Base-by-base conservation (phyloP, 2,797 vertebrate genomes). In the Ibycter americanus region DNA sequence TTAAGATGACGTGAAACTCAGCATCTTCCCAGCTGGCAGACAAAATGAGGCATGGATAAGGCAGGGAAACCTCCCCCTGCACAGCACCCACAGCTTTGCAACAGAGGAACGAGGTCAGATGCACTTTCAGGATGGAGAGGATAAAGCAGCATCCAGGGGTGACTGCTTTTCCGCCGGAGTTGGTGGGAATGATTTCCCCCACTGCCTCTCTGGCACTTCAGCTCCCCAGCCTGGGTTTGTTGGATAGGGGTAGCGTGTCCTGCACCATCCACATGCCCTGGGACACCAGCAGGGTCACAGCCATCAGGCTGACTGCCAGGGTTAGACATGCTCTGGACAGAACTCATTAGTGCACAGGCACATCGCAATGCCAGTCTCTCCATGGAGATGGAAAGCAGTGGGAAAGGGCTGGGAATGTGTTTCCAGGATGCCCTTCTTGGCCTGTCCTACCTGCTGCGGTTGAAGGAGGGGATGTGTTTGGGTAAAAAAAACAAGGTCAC, bases 21-120 rank as follows among this genome's bases (percentile, higher is more conserved):
- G 31, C 38, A 38, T 1, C 32, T 25, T 49, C 74, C 47, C 61
- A 29, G 46, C 15, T 27, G 27, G 42, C 31, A 47, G 58, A 22
- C 3, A 10, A 13, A 27, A 13, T 0, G 4, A 66, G 42, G 47
- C 2, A 1, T 3, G 9, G 46, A 4, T 8, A 8, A 52, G 23
- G 42, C 87, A 32, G 58, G 77, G 51, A 55, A 61, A 22, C 15
- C n/a, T 66, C 11, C 25, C 31, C 31, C 34, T 7, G 9, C 6
- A 0, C 31, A 27, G 49, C 67, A 4, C 63, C 21, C 58, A 5
- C 32, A 3, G 0, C 32, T 52, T 3, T 16, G 10, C 52, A 10
- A 52, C 3, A 0, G 8, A 17, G 36, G 11, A 40, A 46, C 1
- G 9, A 15, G 20, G 11, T 58, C 51, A 38, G 68, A 27, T 32